phyloP scores from a whole-genome alignment of 1,140 invertebrate genomes.

The Drosophila miranda region DNA sequence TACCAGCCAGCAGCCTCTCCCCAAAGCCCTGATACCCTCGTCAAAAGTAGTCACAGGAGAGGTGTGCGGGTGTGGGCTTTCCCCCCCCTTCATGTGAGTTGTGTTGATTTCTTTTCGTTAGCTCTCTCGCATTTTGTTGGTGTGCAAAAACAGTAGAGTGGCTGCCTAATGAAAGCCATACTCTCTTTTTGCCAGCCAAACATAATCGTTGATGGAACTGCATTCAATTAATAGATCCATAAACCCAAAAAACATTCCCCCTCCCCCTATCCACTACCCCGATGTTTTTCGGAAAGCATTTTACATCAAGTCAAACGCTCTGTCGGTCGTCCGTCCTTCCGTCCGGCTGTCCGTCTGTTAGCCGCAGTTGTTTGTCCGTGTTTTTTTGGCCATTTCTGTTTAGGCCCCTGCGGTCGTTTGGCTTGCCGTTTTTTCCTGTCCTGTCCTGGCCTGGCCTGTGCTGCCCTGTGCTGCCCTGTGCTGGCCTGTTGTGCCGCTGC shows the following conservation, averaged over 20 bases:
- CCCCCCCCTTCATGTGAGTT: not conserved
- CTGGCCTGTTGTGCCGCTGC: slow-evolving; percentile 24
- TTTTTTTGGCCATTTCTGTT: slow-evolving; percentile 44
- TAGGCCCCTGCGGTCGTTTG: slow-evolving; percentile 64
- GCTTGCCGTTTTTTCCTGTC: slow-evolving; percentile 28
- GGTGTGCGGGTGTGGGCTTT: not conserved
- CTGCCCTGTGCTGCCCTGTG: not conserved
- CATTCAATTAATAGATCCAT: slow-evolving; percentile 45
- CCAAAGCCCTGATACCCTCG: too few relatives aligned
- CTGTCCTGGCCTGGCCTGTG: not conserved
- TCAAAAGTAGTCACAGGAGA: slow-evolving; percentile 46
- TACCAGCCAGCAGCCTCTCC: too few relatives aligned
- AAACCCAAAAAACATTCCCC: not conserved
- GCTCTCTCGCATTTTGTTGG: slow-evolving; percentile 35
- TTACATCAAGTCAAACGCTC: slow-evolving; percentile 6
- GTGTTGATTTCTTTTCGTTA: slow-evolving; percentile 39
- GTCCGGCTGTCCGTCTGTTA: slow-evolving; percentile 16
- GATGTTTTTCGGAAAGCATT: not conserved
- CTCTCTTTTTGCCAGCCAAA: too few relatives aligned
- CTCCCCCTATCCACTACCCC: too few relatives aligned
- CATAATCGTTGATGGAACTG: not conserved
- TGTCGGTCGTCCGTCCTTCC: not conserved
- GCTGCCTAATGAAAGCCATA: slow-evolving; percentile 14
- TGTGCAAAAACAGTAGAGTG: slow-evolving; percentile 22
- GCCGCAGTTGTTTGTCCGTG: slow-evolving; percentile 55